Conservation (phyloP, 2,888 invertebrate species). For the Leucophenga montana region DNA sequence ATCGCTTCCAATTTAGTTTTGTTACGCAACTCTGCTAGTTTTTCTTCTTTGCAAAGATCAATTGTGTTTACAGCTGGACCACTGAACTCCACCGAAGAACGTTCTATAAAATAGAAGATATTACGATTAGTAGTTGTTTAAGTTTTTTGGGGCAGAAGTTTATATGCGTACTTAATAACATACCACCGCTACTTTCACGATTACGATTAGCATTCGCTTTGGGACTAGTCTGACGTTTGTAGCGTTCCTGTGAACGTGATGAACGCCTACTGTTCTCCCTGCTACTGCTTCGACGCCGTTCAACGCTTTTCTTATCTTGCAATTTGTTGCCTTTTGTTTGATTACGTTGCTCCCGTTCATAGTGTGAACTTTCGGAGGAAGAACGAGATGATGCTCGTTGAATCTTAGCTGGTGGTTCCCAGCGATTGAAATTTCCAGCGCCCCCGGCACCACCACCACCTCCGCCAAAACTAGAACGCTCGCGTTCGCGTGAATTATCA, state of each 20-base stretch:
- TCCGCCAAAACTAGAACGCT: constrained; percentile 28
- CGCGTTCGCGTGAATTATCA: constrained; percentile 49
- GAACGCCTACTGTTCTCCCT: constrained; percentile 9
- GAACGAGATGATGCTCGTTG: constrained; percentile 47
- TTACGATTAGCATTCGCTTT: background rate
- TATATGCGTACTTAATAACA: background rate
- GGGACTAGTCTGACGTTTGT: constrained; percentile 42
- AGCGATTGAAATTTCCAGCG: constrained; percentile 58
- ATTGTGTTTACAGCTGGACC: constrained; percentile 63
- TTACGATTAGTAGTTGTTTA: constrained; percentile 37
- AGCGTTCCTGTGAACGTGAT: constrained; percentile 51
- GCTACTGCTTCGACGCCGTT: constrained; percentile 33
- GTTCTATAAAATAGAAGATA: constrained; percentile 42
- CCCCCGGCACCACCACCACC: constrained; percentile 9
- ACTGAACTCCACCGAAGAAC: constrained; percentile 63
- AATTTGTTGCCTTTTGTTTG: background rate
- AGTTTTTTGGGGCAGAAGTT: too few species aligned
- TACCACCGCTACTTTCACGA: constrained; percentile 13
- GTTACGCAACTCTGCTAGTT: constrained; percentile 36
- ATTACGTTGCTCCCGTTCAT: constrained; percentile 28
- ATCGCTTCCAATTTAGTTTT: constrained; percentile 2
- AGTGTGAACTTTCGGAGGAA: constrained; percentile 59
- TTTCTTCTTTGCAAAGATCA: constrained; percentile 63
- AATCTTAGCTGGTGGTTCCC: constrained; percentile 53
- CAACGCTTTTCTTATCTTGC: constrained; percentile 32